Evolutionary conservation across 2,888 invertebrate genomes (phyloP).

Genomic region (Synanthedon myopaeformis): DNA sequence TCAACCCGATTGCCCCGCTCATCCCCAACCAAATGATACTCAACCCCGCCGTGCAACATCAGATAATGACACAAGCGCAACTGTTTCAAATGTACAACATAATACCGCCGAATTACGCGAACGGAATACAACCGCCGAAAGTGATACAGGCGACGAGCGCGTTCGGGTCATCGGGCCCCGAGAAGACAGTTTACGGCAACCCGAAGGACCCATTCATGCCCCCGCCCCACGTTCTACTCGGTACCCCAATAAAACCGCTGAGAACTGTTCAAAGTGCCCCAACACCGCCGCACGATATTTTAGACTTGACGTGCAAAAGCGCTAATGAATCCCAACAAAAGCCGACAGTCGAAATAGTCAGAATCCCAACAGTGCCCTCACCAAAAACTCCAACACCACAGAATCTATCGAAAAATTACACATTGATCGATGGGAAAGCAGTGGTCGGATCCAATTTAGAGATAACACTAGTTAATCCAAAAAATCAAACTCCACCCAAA

Average conservation of each 20-base stretch:
- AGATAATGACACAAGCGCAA: conserved; percentile 61
- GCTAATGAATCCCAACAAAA: conserved; percentile 26
- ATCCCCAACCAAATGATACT: conserved; percentile 25
- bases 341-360: conserved; percentile 71
- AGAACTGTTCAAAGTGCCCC: conserved; percentile 23
- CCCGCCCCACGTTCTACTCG: conserved; percentile 62
- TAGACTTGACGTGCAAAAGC: conserved; percentile 73
- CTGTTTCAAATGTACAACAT: conserved; percentile 54
- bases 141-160: conserved; percentile 75
- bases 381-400: conserved; percentile 42
- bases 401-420: conserved; percentile 58
- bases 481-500: conserved; percentile 33
- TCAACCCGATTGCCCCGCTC: conserved; percentile 16
- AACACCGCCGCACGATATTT: conserved; percentile 64
- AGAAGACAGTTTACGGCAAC: conserved; percentile 78
- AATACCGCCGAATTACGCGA: conserved; percentile 33
- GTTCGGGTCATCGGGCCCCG: conserved; percentile 67
- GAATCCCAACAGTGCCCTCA: conserved; percentile 46
- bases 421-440: conserved; percentile 46
- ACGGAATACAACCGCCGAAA: conserved; percentile 55
- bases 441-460: conserved; percentile 76
- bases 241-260: conserved; percentile 40
- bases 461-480: conserved; percentile 75
- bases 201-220: conserved; percentile 77
- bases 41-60: conserved; percentile 53